phyloP scores from a whole-genome alignment of 2,797 vertebrate genomes.

The Eremophila alpestris region DNA sequence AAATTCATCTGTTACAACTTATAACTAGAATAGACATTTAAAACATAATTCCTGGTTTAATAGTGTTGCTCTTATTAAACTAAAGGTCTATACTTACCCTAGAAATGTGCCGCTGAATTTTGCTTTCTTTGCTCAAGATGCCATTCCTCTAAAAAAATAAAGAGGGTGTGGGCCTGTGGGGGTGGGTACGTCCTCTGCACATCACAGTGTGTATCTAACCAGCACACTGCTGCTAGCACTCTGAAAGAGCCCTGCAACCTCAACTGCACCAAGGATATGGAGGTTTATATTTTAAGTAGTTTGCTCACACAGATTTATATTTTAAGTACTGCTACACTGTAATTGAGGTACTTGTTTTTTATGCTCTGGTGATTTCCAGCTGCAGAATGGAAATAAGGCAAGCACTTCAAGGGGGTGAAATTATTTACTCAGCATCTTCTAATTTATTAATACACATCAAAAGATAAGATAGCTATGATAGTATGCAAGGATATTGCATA shows the following conservation, averaged over 20 bases:
- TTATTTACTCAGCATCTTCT: constrained; percentile 38
- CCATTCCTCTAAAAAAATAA: neutral
- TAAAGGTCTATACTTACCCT: neutral
- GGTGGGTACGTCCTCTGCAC: neutral
- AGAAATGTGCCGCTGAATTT: neutral
- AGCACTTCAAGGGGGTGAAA: constrained; percentile 19
- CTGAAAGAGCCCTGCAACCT: neutral
- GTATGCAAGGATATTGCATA: neutral
- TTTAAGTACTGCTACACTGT: neutral
- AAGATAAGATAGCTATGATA: constrained; percentile 30
- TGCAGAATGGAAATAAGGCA: neutral
- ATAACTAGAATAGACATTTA: neutral
- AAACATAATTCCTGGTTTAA: neutral
- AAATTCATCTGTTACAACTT: neutral
- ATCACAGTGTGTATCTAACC: neutral
- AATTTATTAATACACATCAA: constrained; percentile 8
- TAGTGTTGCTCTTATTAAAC: neutral
- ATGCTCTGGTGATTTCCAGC: constrained; percentile 25
- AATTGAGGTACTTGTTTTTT: neutral
- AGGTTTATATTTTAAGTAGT: neutral
- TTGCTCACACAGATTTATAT: too few species aligned
- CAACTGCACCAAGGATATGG: neutral
- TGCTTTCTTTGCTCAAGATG: neutral
- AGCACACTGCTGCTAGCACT: neutral
- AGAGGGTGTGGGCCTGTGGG: fast-evolving